Evolutionary conservation across 2,113 vertebrate genomes (phyloP).

Genomic region (Zosterops lateralis): DNA sequence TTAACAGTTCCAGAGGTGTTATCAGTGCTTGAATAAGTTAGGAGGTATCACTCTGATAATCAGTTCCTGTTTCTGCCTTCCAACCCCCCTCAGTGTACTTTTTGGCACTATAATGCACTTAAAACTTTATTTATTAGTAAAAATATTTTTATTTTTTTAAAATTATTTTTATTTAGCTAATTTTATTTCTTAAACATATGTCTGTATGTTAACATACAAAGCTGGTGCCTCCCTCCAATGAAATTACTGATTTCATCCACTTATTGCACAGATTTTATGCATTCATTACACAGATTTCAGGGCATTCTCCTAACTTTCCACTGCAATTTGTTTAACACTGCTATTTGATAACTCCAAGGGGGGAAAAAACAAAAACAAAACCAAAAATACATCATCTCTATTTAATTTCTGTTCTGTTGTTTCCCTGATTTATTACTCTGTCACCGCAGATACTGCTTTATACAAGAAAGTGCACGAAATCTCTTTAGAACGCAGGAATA

Average conservation of each 20-base stretch:
- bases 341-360: neutral
- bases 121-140: neutral
- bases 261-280: neutral
- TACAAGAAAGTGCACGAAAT: accelerated
- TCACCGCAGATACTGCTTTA: neutral
- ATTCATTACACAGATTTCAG: neutral
- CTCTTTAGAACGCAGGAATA: neutral
- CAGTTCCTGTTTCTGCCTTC: neutral
- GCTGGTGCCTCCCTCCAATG: neutral
- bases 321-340: neutral
- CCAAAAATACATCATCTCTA: neutral
- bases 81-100: neutral
- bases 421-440: neutral
- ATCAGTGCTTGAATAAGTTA: neutral
- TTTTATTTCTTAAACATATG: neutral
- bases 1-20: neutral
- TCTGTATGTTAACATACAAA: neutral
- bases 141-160: neutral
- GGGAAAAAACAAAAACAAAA: too few relatives aligned
- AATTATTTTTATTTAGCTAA: neutral
- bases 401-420: neutral
- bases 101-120: neutral
- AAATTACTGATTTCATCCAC: neutral
- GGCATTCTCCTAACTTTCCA: neutral
- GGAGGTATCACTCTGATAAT: neutral